Evolutionary conservation across 2,888 invertebrate genomes (phyloP), one percentile per base, ranked within the genome.

Genomic region (Dicyrtoma fusca): DNA sequence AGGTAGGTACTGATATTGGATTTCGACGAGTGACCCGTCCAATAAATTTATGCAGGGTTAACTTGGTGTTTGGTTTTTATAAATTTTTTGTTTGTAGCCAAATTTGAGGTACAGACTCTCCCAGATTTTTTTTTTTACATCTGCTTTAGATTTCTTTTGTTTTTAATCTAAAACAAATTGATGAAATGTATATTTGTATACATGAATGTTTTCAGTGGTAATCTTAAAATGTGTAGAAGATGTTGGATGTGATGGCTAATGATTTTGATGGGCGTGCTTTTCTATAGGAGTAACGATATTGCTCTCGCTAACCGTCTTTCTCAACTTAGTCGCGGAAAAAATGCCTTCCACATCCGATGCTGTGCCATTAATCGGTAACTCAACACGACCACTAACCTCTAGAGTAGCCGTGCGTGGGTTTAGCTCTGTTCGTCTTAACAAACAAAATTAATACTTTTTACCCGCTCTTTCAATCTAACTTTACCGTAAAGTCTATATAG

Each of bases 341-440:
- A 94, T 97, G 92, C 97, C 97, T 87, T 96, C 95, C 89, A 97
- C 97, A 87, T 97, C 97, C 87, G 97, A 97, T 88, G 97, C 97
- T 87, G 96, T 98, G 88, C 97, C 98, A 87, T 89, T 98, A 89
- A 96, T 98, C 92, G 97, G 97, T 95, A 92, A 90, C 89, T 82
- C 84, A 80, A 23, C 13, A 59, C 11, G 62, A n/a, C 21, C 17
- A 59, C 47, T 17, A 19, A 65, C n/a, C 66, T 66, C 53, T 34
- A 19, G 34, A 34, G 34, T 57, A 5, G 34, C 21, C 42, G 64
- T 59, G 61, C 25, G 49, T 62, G 71, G 65, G 71, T 71, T 44
- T 71, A 34, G 53, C 69, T 66, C 69, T 69, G 55, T 69, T 69
- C 62, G 63, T 73, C 69, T 70, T 49, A 44, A 14, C 45, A 45